phyloP scores from a whole-genome alignment of 2,888 invertebrate species.

The Drosophila prolongata region DNA sequence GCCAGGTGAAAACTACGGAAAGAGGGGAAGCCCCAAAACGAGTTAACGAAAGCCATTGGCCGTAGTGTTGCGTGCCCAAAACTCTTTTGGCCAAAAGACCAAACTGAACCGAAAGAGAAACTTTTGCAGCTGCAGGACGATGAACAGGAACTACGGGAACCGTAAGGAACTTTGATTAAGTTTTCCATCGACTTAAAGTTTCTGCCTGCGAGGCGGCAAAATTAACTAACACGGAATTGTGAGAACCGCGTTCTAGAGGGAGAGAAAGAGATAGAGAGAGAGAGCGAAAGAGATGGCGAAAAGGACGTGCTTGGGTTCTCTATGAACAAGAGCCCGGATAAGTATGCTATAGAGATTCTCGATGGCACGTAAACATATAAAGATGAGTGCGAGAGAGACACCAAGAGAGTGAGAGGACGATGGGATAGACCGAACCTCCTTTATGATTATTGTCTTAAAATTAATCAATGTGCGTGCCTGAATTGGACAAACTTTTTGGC shows the following conservation, averaged over 20 bases:
- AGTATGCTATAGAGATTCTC: conserved; percentile 62
- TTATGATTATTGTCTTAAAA: conserved; percentile 79
- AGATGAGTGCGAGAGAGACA: conserved; percentile 45
- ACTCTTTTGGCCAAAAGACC: conserved; percentile 31
- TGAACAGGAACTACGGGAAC: conserved; percentile 10
- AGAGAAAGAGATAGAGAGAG: not conserved
- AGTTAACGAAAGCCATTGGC: conserved; percentile 60
- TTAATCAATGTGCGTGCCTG: conserved; percentile 72
- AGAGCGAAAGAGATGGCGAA: not conserved
- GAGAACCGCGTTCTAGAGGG: conserved; percentile 11
- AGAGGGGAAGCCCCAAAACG: conserved; percentile 49
- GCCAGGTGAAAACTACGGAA: conserved; percentile 46
- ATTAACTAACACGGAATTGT: conserved; percentile 64
- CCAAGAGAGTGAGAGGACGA: conserved; percentile 23
- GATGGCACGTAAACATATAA: conserved; percentile 48
- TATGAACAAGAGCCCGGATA: conserved; percentile 41
- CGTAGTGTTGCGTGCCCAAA: conserved; percentile 61
- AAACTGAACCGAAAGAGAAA: conserved; percentile 30
- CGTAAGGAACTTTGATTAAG: conserved; percentile 72
- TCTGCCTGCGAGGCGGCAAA: conserved; percentile 56
- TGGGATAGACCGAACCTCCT: conserved; percentile 45
- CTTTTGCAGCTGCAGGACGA: conserved; percentile 30
- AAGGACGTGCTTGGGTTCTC: conserved; percentile 62
- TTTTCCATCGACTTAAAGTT: conserved; percentile 69
- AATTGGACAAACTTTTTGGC: conserved; percentile 54